Evolutionary conservation across 2,888 invertebrate genomes (phyloP), one percentile per base, ranked within the genome.

Genomic region (Parascotia fuliginaria): DNA sequence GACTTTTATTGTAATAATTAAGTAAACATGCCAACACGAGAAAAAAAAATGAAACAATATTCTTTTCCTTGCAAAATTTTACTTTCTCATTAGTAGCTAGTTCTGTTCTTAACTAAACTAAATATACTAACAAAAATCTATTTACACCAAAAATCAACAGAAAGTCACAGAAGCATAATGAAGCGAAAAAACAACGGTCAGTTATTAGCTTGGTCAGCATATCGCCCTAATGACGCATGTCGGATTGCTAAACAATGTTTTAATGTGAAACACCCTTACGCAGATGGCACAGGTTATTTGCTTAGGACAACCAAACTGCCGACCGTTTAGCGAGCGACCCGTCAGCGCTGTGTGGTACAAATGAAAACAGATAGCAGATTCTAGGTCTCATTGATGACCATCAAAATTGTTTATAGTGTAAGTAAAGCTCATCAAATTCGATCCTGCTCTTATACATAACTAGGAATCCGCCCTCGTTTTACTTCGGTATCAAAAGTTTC

Each of bases 271-370:
- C 86, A 79, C 86, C 85, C 83, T 88, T 86, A 85, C 88, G 77
- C 84, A 82, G 84, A 83, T 82, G 85, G 81, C 67, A 64, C 74
- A 71, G 75, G 78, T 85, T 90, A 89, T 91, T 91, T 91, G 89
- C 88, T 91, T 89, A 90, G 91, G 91, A 87, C 88, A 75, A 79
- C 83, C 83, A 84, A 87, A 90, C 89, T 83, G 89, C 82, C 79
- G 77, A 77, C 81, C 89, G 87, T 89, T 90, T 90, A 90, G 88
- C 83, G 81, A 78, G 69, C 79, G 79, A 71, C 76, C 76, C 75
- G 77, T 67, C 65, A 65, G 42, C 58, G 58, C 45, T 9, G 9
- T 24, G n/a, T 13, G 61, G 62, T 2, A 3, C 31, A 39, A 65
- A 59, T 7, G 0, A 50, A 6, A 4, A 47, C 61, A 22, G 24